These are phyloP conservation scores for Clamator glandarius DNA, from an alignment of 2,797 vertebrate genomes.

Conservation along the genomic window DNA sequence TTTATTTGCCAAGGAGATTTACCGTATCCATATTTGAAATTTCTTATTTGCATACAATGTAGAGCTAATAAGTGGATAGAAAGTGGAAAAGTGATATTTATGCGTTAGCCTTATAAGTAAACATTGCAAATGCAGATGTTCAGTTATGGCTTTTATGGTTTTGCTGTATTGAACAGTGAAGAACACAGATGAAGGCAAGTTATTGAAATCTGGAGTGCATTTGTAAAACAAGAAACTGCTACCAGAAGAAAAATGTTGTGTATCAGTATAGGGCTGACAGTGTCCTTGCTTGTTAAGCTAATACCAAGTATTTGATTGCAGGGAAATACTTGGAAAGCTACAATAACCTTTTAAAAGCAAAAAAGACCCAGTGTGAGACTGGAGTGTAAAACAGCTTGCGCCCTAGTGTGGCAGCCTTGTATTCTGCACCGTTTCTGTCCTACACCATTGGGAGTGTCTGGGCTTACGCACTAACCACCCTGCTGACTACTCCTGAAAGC, in stretches of 20 bases:
- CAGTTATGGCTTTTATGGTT: not conserved
- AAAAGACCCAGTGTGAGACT: not conserved
- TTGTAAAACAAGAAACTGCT: not conserved
- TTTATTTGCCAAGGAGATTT: not conserved
- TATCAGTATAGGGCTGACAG: not conserved
- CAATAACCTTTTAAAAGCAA: constrained; percentile 8
- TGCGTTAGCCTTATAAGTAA: not conserved
- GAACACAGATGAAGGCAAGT: not conserved
- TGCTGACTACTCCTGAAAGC: constrained; percentile 47
- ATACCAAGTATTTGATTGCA: not conserved
- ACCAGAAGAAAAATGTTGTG: not conserved
- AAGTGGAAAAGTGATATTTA: not conserved
- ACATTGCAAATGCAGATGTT: not conserved
- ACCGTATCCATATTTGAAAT: not conserved
- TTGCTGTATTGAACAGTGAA: not conserved
- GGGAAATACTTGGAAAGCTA: not conserved
- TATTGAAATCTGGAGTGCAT: not conserved
- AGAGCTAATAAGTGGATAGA: not conserved
- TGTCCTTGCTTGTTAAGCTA: not conserved
- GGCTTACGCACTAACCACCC: constrained; percentile 32
- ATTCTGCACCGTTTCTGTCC: not conserved
- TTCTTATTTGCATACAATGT: not conserved
- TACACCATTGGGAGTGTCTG: not conserved
- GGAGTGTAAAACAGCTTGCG: not conserved
- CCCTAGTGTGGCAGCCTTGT: not conserved